These are phyloP conservation scores for Eriosoma lanigerum DNA, from an alignment of 1,140 invertebrate species.

Conservation along the genomic window DNA sequence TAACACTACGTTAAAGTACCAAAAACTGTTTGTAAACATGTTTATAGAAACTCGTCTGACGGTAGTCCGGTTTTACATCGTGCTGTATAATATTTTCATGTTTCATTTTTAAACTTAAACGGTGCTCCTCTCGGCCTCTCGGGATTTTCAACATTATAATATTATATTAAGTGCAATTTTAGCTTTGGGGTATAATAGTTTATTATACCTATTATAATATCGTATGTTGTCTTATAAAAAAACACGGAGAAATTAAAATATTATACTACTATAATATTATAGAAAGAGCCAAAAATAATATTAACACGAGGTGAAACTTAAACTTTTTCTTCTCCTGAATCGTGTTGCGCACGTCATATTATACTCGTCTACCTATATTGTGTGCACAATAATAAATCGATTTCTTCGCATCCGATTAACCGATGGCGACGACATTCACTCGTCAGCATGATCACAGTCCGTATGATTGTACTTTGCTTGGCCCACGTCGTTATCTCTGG, in stretches of 20 bases:
- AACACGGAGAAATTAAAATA: conserved; percentile 7
- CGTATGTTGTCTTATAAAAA: background rate
- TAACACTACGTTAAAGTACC: too few relatives aligned
- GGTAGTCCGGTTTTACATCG: background rate
- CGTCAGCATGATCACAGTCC: background rate
- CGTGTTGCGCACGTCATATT: background rate
- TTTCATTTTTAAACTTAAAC: background rate
- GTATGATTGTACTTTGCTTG: background rate
- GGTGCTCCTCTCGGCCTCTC: background rate
- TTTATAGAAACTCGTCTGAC: background rate
- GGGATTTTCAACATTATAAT: background rate
- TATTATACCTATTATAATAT: too few relatives aligned
- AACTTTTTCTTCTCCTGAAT: conserved; percentile 22
- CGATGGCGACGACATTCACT: conserved; percentile 6
- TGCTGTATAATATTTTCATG: background rate
- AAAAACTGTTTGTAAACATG: background rate
- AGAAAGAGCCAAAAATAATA: too few relatives aligned
- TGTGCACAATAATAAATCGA: background rate
- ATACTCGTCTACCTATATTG: too few relatives aligned
- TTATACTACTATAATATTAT: background rate
- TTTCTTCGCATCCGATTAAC: conserved; percentile 4
- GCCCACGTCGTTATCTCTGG: background rate
- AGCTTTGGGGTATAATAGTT: too few relatives aligned
- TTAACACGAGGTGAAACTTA: conserved; percentile 9
- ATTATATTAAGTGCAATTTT: background rate